Conservation (phyloP, 2,797 vertebrate species). For the Melanotaenia pygmaea region DNA sequence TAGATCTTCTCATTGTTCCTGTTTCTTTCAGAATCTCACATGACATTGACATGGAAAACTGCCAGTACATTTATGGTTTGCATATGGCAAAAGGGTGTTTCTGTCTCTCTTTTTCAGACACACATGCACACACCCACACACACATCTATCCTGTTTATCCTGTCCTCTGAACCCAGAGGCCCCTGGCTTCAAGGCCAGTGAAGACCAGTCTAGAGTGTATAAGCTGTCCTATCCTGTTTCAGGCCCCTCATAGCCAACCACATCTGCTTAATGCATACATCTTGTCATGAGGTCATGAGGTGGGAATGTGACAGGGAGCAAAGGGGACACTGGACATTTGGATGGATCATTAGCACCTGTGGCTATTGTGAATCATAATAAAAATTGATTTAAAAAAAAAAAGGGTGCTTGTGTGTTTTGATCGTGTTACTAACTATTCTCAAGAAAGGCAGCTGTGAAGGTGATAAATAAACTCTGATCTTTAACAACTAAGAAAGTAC, state of each 20-base stretch:
- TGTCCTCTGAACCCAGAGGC: constrained; percentile 71
- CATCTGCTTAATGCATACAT: constrained; percentile 83
- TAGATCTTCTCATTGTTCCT: not conserved
- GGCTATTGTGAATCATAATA: constrained; percentile 37
- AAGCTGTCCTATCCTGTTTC: constrained; percentile 79
- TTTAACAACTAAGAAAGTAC: constrained; percentile 26
- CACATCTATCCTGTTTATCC: constrained; percentile 69
- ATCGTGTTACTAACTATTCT: constrained; percentile 5
- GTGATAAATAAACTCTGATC: constrained; percentile 14
- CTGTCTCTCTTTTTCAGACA: constrained; percentile 9
- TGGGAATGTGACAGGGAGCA: constrained; percentile 78
- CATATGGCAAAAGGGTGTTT: constrained; percentile 49
- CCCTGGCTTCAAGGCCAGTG: constrained; percentile 78
- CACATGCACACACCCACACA: constrained; percentile 23
- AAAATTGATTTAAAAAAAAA: constrained; percentile 13
- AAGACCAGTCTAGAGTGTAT: constrained; percentile 71
- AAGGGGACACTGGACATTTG: constrained; percentile 59
- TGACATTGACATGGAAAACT: constrained; percentile 52
- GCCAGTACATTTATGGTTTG: constrained; percentile 53
- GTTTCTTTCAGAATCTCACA: constrained; percentile 31
- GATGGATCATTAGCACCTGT: constrained; percentile 55
- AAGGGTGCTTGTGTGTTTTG: not conserved
- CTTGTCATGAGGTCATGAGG: constrained; percentile 76
- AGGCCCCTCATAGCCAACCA: constrained; percentile 74
- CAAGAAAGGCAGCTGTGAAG: constrained; percentile 3